phyloP scores from a whole-genome alignment of 2,888 invertebrate genomes.

The Geotrupes spiniger region DNA sequence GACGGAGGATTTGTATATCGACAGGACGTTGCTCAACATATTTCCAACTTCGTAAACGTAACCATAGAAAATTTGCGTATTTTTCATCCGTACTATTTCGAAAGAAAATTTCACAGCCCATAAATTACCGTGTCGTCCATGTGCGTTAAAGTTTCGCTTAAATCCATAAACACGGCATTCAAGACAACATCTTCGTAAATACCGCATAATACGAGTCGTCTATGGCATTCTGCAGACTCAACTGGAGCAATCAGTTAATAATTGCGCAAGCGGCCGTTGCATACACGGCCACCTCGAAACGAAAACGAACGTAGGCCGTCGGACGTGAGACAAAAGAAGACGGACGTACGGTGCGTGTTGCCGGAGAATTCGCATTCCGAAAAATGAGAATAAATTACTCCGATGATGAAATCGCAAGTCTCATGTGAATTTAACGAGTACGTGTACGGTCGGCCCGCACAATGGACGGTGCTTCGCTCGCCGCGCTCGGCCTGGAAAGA shows the following conservation, averaged over 20 bases:
- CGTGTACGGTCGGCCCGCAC: background rate
- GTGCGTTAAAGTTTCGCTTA: too few species aligned
- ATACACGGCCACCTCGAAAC: slow-evolving; percentile 17
- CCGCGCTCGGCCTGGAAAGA: background rate
- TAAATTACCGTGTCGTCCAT: too few species aligned
- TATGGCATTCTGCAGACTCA: slow-evolving; percentile 11
- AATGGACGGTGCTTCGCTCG: background rate
- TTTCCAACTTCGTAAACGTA: too few species aligned
- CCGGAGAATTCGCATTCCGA: slow-evolving; percentile 14
- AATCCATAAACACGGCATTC: too few species aligned
- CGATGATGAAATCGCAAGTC: slow-evolving; percentile 22
- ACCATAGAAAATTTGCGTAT: too few species aligned
- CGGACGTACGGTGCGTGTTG: slow-evolving; percentile 5
- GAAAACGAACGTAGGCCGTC: slow-evolving; percentile 5
- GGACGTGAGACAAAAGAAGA: slow-evolving; percentile 2
- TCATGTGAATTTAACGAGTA: slow-evolving; percentile 17
- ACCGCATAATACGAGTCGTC: background rate
- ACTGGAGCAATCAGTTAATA: slow-evolving; percentile 25
- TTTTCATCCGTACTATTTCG: too few species aligned
- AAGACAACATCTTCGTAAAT: too few species aligned
- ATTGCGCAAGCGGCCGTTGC: slow-evolving; percentile 21
- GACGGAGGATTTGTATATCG: too few species aligned
- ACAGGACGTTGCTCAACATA: too few species aligned
- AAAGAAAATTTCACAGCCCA: too few species aligned
- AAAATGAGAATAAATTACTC: slow-evolving; percentile 16